These are phyloP conservation scores for Megalurothrips usitatus DNA, from an alignment of 2,888 invertebrate genomes.

Conservation along the genomic window DNA sequence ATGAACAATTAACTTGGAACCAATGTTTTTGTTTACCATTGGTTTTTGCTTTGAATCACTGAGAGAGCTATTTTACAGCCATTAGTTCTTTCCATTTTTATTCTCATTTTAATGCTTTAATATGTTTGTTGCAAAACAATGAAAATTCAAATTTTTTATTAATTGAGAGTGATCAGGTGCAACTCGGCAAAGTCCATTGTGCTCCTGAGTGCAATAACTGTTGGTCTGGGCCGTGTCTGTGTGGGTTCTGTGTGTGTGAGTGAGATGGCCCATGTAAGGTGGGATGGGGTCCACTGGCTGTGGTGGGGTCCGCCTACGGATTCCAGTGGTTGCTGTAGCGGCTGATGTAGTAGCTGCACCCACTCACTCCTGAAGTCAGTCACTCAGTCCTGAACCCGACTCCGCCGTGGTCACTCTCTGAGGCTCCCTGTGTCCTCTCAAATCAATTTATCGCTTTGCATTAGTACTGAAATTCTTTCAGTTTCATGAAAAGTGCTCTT, in stretches of 20 bases:
- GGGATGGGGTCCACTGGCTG: constrained; percentile 18
- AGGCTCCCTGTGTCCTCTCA: background rate
- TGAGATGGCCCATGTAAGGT: constrained; percentile 16
- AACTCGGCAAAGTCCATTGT: background rate
- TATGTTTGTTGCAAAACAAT: background rate
- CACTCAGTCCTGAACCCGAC: constrained; percentile 25
- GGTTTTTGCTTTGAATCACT: background rate
- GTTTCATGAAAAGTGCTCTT: background rate
- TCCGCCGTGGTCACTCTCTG: constrained; percentile 21
- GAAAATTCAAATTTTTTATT: background rate
- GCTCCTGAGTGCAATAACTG: constrained; percentile 15
- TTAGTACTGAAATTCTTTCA: background rate
- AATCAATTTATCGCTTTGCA: background rate
- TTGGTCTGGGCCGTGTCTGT: background rate
- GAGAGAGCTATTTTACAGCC: background rate
- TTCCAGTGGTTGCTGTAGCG: constrained; percentile 16
- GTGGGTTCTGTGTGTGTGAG: background rate
- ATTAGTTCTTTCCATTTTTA: too few species aligned
- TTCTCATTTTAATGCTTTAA: background rate
- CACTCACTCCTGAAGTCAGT: constrained; percentile 16
- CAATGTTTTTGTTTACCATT: background rate
- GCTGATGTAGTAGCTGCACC: constrained; percentile 16
- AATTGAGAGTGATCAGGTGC: background rate
- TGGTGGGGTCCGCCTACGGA: constrained; percentile 18
- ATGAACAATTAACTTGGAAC: background rate